Percentiles rank a stretch among this genome's conserved stretches.
Conservation (phyloP, 2,888 invertebrate genomes). For the Blomia tropicalis region DNA sequence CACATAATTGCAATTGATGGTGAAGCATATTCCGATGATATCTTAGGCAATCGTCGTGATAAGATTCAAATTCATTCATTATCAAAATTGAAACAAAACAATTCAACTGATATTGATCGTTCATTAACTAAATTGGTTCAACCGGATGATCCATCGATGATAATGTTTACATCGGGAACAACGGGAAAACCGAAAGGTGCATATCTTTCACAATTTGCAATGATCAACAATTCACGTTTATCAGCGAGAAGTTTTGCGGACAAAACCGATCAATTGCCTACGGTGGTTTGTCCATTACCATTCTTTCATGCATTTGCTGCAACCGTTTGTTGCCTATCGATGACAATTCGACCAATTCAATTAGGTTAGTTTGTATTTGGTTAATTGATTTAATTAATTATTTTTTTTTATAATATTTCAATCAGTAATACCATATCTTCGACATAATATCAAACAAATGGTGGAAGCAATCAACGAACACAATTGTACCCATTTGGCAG, state of each 20-base stretch:
- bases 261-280: not conserved
- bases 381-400: no score
- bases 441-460: slow-evolving; percentile 17
- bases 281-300: slow-evolving; percentile 21
- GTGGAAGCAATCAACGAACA: slow-evolving; percentile 20
- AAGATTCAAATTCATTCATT: not conserved
- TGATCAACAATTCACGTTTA: slow-evolving; percentile 7
- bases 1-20: slow-evolving; percentile 21
- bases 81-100: not conserved
- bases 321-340: slow-evolving; percentile 18
- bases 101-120: slow-evolving; percentile 17
- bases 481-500: slow-evolving; percentile 19
- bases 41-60: not conserved
- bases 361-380: no score
- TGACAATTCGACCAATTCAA: not conserved
- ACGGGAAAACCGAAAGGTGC: slow-evolving; percentile 39
- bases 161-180: slow-evolving; percentile 38
- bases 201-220: slow-evolving; percentile 19
- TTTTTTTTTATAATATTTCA: no score
- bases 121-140: not conserved
- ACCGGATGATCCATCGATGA: slow-evolving; percentile 36
- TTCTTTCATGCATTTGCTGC: slow-evolving; percentile 25
- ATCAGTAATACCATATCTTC: slow-evolving; percentile 17
- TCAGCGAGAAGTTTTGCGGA: not conserved
- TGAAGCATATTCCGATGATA: not conserved